Evolutionary conservation across 1,140 invertebrate genomes (phyloP).

Genomic region (Babylonia areolata): DNA sequence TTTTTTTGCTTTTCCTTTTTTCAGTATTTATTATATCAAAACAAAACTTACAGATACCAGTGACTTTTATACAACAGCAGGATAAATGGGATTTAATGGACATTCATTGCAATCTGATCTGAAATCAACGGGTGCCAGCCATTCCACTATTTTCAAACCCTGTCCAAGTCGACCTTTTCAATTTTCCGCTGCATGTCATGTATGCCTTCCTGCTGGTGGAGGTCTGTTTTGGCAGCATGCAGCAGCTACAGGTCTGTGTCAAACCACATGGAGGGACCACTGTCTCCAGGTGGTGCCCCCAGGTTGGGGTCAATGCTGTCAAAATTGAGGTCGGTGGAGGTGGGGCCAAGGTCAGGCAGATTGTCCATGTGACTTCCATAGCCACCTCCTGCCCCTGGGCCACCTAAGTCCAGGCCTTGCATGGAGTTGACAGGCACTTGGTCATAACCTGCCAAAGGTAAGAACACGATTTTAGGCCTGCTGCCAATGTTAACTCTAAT

Average conservation of each 20-base stretch:
- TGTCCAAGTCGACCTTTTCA: background rate
- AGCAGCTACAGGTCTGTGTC: slow-evolving; percentile 91
- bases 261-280: slow-evolving; percentile 95
- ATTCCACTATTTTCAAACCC: background rate
- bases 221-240: background rate
- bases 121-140: too few species aligned
- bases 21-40: background rate
- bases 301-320: slow-evolving; percentile 83
- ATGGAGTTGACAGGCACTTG: slow-evolving; percentile 97
- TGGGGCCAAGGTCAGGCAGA: slow-evolving; percentile 86
- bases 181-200: background rate
- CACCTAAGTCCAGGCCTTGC: slow-evolving; percentile 94
- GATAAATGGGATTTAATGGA: background rate
- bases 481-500: too few species aligned
- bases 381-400: slow-evolving; percentile 81
- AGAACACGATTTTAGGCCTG: slow-evolving; percentile 1
- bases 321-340: slow-evolving; percentile 85
- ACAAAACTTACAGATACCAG: background rate
- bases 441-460: slow-evolving; percentile 87
- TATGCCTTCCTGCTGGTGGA: background rate
- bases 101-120: too few species aligned
- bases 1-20: background rate
- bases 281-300: slow-evolving; percentile 87
- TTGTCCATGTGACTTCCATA: slow-evolving; percentile 87
- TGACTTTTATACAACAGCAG: background rate